Conservation (phyloP, 2,888 invertebrate genomes). For the Drosophila trichaetosa region DNA sequence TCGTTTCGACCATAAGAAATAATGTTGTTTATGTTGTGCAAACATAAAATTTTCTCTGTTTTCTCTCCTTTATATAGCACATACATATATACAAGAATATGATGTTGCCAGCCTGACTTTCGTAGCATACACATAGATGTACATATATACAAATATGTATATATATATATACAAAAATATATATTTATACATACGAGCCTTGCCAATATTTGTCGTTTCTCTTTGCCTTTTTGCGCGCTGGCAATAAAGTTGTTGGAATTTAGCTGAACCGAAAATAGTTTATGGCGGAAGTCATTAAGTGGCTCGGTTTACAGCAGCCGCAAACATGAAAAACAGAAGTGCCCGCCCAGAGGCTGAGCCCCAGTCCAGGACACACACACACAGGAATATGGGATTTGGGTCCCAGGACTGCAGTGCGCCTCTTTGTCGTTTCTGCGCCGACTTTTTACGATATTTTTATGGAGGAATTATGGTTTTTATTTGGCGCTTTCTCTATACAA, state of each 20-base stretch:
- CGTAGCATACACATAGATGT: constrained; percentile 5
- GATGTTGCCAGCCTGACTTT: constrained; percentile 34
- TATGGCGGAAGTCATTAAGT: constrained; percentile 80
- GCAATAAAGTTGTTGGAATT: constrained; percentile 81
- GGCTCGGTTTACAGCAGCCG: constrained; percentile 80
- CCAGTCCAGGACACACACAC: constrained; percentile 7
- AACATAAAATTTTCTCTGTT: constrained; percentile 69
- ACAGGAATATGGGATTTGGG: neutral
- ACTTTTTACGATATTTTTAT: constrained; percentile 77
- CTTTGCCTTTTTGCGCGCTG: constrained; percentile 53
- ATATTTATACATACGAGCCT: constrained; percentile 32
- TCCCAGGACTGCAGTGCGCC: constrained; percentile 11
- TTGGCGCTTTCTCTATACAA: constrained; percentile 59
- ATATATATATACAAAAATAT: constrained; percentile 2
- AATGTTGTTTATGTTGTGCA: constrained; percentile 80
- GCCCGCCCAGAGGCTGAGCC: constrained; percentile 48
- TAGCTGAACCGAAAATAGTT: constrained; percentile 80
- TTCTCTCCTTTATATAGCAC: constrained; percentile 42
- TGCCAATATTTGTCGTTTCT: constrained; percentile 72
- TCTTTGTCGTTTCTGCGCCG: constrained; percentile 49
- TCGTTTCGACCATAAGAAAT: constrained; percentile 73
- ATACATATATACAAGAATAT: constrained; percentile 43
- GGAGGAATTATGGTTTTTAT: constrained; percentile 79
- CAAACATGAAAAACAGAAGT: constrained; percentile 79
- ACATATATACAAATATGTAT: constrained; percentile 12